Evolutionary conservation across 64 coral and sea anemone genomes (phyloP).

Genomic region (Pachyseris speciosa): DNA sequence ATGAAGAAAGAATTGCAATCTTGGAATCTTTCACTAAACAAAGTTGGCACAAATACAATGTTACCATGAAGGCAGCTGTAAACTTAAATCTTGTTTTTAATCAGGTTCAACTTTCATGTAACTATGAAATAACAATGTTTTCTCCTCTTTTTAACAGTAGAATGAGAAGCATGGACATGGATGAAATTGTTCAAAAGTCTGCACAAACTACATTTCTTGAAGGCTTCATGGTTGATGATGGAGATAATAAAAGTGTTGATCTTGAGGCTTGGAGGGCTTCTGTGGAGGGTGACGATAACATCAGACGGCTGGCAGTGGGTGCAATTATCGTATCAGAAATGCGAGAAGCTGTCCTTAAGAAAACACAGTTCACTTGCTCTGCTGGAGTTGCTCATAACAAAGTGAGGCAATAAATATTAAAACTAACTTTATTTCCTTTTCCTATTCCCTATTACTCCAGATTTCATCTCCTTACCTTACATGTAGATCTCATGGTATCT

Average conservation of each 20-base stretch:
- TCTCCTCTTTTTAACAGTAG: constrained; percentile 40
- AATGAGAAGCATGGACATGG: constrained; percentile 64
- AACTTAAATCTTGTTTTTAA: too few species aligned
- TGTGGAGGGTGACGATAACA: constrained; percentile 61
- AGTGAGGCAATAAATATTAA: constrained; percentile 13
- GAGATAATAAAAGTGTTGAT: background rate
- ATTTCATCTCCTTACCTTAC: too few species aligned
- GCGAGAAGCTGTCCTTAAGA: constrained; percentile 75
- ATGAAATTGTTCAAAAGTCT: constrained; percentile 81
- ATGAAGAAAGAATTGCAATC: too few species aligned
- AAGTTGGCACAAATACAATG: too few species aligned
- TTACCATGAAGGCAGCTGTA: too few species aligned
- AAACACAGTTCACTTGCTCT: constrained; percentile 93
- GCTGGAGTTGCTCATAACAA: constrained; percentile 97
- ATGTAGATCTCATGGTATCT: too few species aligned
- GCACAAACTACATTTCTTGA: constrained; percentile 65
- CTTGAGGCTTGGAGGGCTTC: constrained; percentile 62
- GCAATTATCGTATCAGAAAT: constrained; percentile 85
- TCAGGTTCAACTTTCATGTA: background rate
- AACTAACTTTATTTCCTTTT: too few species aligned
- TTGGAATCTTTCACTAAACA: too few species aligned
- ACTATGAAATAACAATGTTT: background rate
- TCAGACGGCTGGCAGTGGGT: constrained; percentile 78
- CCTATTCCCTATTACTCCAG: too few species aligned
- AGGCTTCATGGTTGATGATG: constrained; percentile 50